Percentiles rank a stretch among this genome's conserved stretches.
Evolutionary conservation across 1,140 invertebrate species (phyloP).

Genomic region (Aphidius gifuensis): DNA sequence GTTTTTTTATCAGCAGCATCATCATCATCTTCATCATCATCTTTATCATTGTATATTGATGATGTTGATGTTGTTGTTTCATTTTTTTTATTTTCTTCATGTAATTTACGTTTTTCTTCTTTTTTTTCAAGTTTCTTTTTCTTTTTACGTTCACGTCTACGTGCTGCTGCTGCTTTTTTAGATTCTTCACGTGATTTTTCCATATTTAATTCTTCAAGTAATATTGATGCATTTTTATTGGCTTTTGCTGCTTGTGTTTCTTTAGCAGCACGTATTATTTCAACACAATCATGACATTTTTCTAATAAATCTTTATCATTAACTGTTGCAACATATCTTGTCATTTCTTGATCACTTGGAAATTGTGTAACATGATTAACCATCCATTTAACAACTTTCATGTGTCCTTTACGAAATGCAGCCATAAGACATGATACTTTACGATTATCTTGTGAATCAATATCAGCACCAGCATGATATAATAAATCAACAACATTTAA

Average conservation of each 20-base stretch:
- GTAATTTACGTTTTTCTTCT: constrained; percentile 68
- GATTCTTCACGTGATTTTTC: constrained; percentile 89
- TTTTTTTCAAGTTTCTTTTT: constrained; percentile 94
- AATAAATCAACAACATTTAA: constrained; percentile 93
- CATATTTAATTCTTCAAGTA: constrained; percentile 92
- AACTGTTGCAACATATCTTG: constrained; percentile 67
- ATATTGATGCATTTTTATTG: constrained; percentile 91
- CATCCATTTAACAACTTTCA: constrained; percentile 98
- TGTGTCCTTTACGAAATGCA: constrained; percentile 97
- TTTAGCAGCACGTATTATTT: constrained; percentile 92
- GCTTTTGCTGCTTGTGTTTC: constrained; percentile 97
- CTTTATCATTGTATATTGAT: constrained; percentile 63
- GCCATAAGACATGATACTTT: constrained; percentile 97
- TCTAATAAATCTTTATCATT: constrained; percentile 85
- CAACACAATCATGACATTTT: constrained; percentile 93
- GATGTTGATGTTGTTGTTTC: constrained; percentile 46
- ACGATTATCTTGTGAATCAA: constrained; percentile 95
- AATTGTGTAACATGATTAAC: constrained; percentile 97
- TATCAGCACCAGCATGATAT: constrained; percentile 85
- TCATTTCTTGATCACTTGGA: constrained; percentile 97
- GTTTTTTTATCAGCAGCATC: constrained; percentile 64
- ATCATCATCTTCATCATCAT: constrained; percentile 62
- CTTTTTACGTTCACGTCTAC: constrained; percentile 88
- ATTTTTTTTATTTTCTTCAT: constrained; percentile 75
- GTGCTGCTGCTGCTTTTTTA: constrained; percentile 83